Conservation (phyloP, 2,888 invertebrate species). For the Ophraella communa region DNA sequence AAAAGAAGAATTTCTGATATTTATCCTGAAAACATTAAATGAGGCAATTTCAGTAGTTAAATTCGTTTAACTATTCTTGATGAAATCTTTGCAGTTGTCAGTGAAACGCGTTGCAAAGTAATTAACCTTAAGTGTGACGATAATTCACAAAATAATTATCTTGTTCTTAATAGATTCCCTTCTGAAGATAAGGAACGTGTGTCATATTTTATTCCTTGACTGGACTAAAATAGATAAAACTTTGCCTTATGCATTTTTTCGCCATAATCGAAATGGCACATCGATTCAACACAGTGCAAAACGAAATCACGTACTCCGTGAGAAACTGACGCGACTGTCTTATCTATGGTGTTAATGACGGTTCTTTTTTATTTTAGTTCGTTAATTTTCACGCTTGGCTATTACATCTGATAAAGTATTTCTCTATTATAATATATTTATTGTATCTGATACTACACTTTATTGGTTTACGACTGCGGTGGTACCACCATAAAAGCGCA, state of each 20-base stretch:
- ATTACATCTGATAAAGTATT: slow-evolving; percentile 11
- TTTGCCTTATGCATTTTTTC: slow-evolving; percentile 34
- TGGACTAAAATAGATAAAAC: slow-evolving; percentile 9
- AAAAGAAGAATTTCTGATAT: no score
- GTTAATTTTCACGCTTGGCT: slow-evolving; percentile 8
- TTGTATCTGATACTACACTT: slow-evolving; percentile 7
- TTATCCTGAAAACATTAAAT: no score
- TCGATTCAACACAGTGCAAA: slow-evolving; percentile 29
- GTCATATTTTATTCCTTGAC: neutral
- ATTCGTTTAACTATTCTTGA: no score
- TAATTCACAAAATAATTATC: no score
- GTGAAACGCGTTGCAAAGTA: no score
- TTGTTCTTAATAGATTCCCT: no score
- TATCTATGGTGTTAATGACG: slow-evolving; percentile 14
- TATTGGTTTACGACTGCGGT: neutral
- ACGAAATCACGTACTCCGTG: slow-evolving; percentile 18
- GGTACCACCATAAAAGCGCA: neutral
- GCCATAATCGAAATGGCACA: slow-evolving; percentile 40
- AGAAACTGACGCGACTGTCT: slow-evolving; percentile 14
- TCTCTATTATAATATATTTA: slow-evolving; percentile 9
- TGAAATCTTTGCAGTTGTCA: no score
- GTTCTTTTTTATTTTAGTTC: neutral
- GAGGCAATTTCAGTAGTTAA: no score
- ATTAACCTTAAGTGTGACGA: no score
- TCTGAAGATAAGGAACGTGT: no score